phyloP scores from a whole-genome alignment of 2,113 vertebrate species.

The Mus musculus region DNA sequence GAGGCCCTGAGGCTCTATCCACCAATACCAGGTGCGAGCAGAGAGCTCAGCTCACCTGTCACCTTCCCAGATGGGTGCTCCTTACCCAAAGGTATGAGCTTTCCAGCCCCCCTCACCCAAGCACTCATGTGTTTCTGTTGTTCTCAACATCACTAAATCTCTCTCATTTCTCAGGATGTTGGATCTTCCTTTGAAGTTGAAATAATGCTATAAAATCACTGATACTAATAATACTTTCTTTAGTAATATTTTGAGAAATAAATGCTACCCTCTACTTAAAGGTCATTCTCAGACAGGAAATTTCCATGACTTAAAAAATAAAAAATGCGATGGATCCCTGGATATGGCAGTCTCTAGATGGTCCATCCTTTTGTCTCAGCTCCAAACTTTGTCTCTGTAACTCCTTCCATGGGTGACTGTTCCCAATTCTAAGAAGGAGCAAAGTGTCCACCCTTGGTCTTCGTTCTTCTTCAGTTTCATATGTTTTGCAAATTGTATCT shows the following conservation, averaged over 20 bases:
- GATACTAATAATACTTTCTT: not conserved
- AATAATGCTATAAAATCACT: not conserved
- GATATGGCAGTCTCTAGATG: too few species aligned
- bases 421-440: too few species aligned
- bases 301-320: too few species aligned
- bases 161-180: not conserved
- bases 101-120: not conserved
- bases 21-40: constrained; percentile 84
- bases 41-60: constrained; percentile 87
- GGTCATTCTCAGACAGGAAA: not conserved
- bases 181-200: not conserved
- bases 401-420: too few species aligned
- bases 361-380: too few species aligned
- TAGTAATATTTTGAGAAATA: not conserved
- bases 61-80: constrained; percentile 92
- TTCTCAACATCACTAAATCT: not conserved
- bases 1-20: constrained; percentile 92
- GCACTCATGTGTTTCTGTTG: not conserved
- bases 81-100: constrained; percentile 88
- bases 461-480: too few species aligned
- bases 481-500: too few species aligned
- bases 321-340: too few species aligned
- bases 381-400: too few species aligned
- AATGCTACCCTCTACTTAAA: not conserved
- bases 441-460: too few species aligned